These are phyloP conservation scores for Cephus sareptanus DNA, from an alignment of 2,888 invertebrate species.

Conservation along the genomic window DNA sequence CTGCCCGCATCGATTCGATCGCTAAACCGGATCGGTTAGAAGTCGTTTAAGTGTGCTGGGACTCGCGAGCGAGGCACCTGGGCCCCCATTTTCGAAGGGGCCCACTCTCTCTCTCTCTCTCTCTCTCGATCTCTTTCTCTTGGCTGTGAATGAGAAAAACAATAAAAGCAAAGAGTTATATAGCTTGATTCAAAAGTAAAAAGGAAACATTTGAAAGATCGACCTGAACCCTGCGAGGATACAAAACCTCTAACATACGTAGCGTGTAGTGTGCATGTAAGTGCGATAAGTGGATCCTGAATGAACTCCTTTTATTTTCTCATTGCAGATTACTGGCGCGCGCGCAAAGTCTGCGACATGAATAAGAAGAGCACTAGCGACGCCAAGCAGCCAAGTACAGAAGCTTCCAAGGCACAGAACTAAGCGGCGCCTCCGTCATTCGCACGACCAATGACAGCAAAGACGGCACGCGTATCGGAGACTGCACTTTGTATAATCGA, in stretches of 20 bases:
- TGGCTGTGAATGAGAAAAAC: background rate
- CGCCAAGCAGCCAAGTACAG: background rate
- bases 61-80: background rate
- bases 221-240: background rate
- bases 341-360: conserved; percentile 52
- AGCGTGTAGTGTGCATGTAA: background rate
- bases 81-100: background rate
- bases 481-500: conserved; percentile 6
- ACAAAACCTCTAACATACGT: background rate
- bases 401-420: background rate
- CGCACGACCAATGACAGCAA: background rate
- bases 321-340: conserved; percentile 58
- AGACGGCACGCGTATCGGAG: background rate
- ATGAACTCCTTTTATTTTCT: conserved; percentile 25
- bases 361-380: conserved; percentile 38
- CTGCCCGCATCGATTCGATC: background rate
- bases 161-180: background rate
- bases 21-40: background rate
- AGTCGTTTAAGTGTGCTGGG: background rate
- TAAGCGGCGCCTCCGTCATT: background rate
- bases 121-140: background rate
- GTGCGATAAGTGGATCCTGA: background rate
- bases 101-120: background rate
- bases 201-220: background rate
- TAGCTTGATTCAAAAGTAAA: background rate